Percentiles rank a stretch among this genome's conserved stretches.
Evolutionary conservation across 1,140 invertebrate species (phyloP).

Genomic region (Drosophila lacteicornis): DNA sequence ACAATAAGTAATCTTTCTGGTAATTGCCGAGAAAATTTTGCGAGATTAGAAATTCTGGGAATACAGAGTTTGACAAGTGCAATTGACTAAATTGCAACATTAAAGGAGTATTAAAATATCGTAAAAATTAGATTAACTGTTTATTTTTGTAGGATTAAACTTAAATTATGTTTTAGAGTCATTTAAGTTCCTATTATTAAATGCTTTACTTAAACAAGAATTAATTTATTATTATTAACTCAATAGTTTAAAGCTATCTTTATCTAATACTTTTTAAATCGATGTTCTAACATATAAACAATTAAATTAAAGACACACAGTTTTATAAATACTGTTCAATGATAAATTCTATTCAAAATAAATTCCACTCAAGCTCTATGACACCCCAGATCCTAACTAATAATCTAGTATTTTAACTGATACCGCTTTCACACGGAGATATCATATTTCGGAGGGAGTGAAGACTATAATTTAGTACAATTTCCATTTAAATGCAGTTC

Average conservation of each 20-base stretch:
- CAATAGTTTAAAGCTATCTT: no score
- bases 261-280: no score
- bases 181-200: no score
- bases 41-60: conserved; percentile 17
- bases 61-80: conserved; percentile 2
- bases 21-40: conserved; percentile 15
- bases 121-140: not conserved
- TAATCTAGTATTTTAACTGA: not conserved
- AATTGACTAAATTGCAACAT: conserved; percentile 10
- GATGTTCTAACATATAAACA: no score
- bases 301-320: not conserved
- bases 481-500: conserved; percentile 28
- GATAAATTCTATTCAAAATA: not conserved
- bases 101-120: not conserved
- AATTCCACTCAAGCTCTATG: not conserved
- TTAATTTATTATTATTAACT: no score
- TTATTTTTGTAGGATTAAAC: no score
- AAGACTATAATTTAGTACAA: conserved; percentile 16
- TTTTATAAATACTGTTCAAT: not conserved
- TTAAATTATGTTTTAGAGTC: no score
- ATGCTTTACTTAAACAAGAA: no score
- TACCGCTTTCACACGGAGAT: conserved; percentile 2
- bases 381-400: not conserved
- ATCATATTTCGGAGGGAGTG: conserved; percentile 14
- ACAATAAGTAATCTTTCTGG: conserved; percentile 1